Evolutionary conservation across 2,113 vertebrate species (phyloP).

Genomic region (Bagarius yarrelli): DNA sequence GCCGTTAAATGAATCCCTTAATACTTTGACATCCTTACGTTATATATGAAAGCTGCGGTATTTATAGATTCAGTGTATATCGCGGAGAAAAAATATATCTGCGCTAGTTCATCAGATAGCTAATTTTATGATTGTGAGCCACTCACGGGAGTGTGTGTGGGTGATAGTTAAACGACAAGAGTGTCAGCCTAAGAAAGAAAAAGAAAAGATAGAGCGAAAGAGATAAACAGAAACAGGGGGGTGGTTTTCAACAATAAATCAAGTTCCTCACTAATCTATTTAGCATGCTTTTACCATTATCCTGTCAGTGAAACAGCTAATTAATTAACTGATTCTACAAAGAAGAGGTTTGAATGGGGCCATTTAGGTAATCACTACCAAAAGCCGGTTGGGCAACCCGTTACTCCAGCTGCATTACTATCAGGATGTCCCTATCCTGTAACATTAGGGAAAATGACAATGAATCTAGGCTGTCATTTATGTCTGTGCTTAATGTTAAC

Average conservation of each 20-base stretch:
- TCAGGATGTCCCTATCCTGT: slow-evolving; percentile 52
- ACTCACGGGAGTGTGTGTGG: slow-evolving; percentile 11
- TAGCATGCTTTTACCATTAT: slow-evolving; percentile 94
- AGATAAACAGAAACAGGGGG: slow-evolving; percentile 70
- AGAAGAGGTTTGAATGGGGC: slow-evolving; percentile 98
- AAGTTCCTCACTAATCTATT: slow-evolving; percentile 89
- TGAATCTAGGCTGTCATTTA: slow-evolving; percentile 36
- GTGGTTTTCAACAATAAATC: slow-evolving; percentile 86
- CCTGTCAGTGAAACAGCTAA: slow-evolving; percentile 99
- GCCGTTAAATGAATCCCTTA: slow-evolving; percentile 15
- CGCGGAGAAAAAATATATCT: not conserved
- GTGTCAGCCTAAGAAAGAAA: slow-evolving; percentile 38
- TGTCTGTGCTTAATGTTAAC: slow-evolving; percentile 25
- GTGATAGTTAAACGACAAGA: slow-evolving; percentile 26
- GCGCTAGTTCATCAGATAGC: slow-evolving; percentile 31
- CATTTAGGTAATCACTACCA: slow-evolving; percentile 97
- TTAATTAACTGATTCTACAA: slow-evolving; percentile 99
- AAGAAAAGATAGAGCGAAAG: slow-evolving; percentile 56
- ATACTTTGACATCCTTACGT: slow-evolving; percentile 23
- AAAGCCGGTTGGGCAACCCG: slow-evolving; percentile 89
- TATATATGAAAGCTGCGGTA: slow-evolving; percentile 6
- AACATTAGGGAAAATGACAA: slow-evolving; percentile 45
- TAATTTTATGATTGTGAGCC: slow-evolving; percentile 10
- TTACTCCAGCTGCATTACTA: slow-evolving; percentile 71
- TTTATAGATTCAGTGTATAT: slow-evolving; percentile 10